These are phyloP conservation scores for Netelia inedita DNA, from an alignment of 2,888 invertebrate genomes.

Conservation along the genomic window DNA sequence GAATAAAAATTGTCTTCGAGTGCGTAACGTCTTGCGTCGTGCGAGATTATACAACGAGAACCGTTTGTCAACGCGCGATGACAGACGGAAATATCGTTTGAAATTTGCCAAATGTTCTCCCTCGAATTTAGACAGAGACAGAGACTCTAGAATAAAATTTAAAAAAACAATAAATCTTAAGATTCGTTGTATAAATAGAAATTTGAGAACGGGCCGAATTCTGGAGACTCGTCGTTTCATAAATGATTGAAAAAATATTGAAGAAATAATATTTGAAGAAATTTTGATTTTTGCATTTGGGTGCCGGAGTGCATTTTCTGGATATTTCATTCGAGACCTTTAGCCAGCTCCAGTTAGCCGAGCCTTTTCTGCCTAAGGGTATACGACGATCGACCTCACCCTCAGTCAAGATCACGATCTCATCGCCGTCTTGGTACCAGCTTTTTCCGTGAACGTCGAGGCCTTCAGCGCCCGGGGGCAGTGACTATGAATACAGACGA, in stretches of 20 bases:
- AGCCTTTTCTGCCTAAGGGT: constrained; percentile 88
- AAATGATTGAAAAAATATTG: constrained; percentile 14
- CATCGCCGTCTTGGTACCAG: constrained; percentile 87
- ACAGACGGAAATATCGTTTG: not conserved
- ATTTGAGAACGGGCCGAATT: constrained; percentile 1
- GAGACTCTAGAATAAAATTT: not conserved
- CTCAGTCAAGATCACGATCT: constrained; percentile 88
- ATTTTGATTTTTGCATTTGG: constrained; percentile 4
- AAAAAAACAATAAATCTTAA: not conserved
- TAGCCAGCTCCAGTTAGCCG: constrained; percentile 89
- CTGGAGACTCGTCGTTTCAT: constrained; percentile 58
- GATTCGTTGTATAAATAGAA: not conserved
- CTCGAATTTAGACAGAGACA: not conserved
- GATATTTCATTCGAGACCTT: constrained; percentile 85
- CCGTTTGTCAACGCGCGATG: constrained; percentile 1
- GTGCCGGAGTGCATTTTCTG: constrained; percentile 25
- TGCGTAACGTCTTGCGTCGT: constrained; percentile 53
- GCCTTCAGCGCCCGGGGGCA: constrained; percentile 73
- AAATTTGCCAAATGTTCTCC: not conserved
- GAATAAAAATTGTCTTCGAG: constrained; percentile 46
- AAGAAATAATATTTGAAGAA: not conserved
- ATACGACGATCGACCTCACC: constrained; percentile 89
- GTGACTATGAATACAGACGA: constrained; percentile 74
- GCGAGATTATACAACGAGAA: not conserved
- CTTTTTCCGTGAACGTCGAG: constrained; percentile 85